Evolutionary conservation across 2,113 vertebrate genomes (phyloP), one percentile per base, ranked within the genome.

Genomic region (Paralichthys olivaceus): DNA sequence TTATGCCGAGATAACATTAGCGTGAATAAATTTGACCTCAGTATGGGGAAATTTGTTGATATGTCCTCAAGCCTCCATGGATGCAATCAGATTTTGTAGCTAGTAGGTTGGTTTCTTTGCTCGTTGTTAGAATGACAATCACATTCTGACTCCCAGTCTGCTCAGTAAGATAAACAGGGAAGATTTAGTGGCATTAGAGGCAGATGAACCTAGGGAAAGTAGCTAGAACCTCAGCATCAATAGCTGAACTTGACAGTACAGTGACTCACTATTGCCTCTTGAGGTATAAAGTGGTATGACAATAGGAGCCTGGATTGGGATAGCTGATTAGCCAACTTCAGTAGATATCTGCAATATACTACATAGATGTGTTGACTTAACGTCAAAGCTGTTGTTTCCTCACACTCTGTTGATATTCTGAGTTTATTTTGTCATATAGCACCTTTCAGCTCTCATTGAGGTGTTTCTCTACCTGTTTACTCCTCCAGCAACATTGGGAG

Each of bases 401-500:
- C 20, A 51, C 17, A 51, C 2, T 22, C 11, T 37, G 34, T 23
- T 23, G 15, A 47, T 47, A 47, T 17, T 47, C 45, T 45, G 11
- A 17, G 45, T 47, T 47, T 45, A 3, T 45, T 17, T 47, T 47
- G 8, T 13, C 17, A 59, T 23, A 59, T 11, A 34, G 28, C 28
- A 9, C 57, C 28, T n/a, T 59, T 59, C 3, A 59, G 11, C 55
- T 23, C 22, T 55, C 12, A 20, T 8, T n/a, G 11, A 40, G 11
- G 11, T 45, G 13, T 51, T n/a, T 20, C 55, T 23, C 13, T 19
- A 17, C 8, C 63, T 67, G 11, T 32, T 81, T 69, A 66, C 75
- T 80, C 40, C 72, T 80, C 58, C 28, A 69, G 75, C 45, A 65
- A 69, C 0, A 20, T 25, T 19, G n/a, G 63, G 60, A 85, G 63